Evolutionary conservation across 35 echinoderm and acorn worm genomes (phyloP).

Genomic region (Anneissia japonica): DNA sequence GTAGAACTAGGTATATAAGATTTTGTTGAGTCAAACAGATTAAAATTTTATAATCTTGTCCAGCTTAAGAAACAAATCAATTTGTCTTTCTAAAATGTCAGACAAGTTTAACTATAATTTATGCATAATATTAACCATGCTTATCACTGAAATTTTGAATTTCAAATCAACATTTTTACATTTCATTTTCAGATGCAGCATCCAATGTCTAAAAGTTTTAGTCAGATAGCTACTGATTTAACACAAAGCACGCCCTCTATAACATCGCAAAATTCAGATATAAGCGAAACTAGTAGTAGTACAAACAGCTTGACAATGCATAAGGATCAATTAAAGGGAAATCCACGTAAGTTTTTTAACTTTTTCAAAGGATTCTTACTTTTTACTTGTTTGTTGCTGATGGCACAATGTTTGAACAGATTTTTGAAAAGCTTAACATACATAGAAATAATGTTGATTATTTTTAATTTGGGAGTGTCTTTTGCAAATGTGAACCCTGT

Average conservation of each 20-base stretch:
- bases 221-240: constrained; percentile 85
- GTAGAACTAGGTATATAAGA: no score
- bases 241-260: constrained; percentile 80
- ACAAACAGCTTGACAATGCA: constrained; percentile 17
- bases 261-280: constrained; percentile 40
- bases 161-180: background rate
- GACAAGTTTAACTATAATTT: no score
- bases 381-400: background rate
- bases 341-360: background rate
- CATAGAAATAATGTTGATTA: background rate
- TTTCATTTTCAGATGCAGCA: constrained; percentile 46
- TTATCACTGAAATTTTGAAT: no score
- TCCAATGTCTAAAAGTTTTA: constrained; percentile 60
- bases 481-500: no score
- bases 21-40: no score
- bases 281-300: constrained; percentile 54
- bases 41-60: no score
- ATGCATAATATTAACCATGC: no score
- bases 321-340: constrained; percentile 30
- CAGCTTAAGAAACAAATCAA: no score
- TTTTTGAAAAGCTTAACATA: background rate
- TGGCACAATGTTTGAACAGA: background rate
- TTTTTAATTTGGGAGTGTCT: no score
- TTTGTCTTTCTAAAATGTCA: no score
- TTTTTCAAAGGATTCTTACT: background rate